Evolutionary conservation across 2,888 invertebrate genomes (phyloP).

Genomic region (Pollenia labialis): DNA sequence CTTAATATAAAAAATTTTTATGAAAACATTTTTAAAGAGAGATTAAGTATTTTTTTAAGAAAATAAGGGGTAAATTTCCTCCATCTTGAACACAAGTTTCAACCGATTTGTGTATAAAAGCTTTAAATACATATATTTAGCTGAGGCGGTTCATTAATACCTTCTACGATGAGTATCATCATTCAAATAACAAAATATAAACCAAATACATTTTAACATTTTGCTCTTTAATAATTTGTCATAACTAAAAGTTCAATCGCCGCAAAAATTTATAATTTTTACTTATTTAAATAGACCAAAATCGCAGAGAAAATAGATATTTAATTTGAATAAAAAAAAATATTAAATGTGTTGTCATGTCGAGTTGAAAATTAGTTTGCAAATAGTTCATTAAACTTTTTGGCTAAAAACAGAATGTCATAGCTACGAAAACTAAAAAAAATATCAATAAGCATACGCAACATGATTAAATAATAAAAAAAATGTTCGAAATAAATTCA

Average conservation of each 20-base stretch:
- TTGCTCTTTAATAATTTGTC: neutral
- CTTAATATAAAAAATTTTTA: too few relatives aligned
- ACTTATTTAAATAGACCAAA: slow-evolving; percentile 34
- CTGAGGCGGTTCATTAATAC: too few relatives aligned
- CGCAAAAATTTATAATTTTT: slow-evolving; percentile 11
- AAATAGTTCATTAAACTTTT: slow-evolving; percentile 68
- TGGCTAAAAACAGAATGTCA: slow-evolving; percentile 48
- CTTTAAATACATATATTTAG: too few relatives aligned
- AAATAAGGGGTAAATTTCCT: too few relatives aligned
- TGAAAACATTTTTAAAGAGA: too few relatives aligned
- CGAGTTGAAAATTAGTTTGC: slow-evolving; percentile 65
- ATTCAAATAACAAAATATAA: too few relatives aligned
- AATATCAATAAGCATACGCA: slow-evolving; percentile 41
- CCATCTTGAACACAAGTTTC: too few relatives aligned
- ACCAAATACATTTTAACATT: neutral
- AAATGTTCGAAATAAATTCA: neutral
- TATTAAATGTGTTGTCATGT: neutral
- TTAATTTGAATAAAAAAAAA: neutral
- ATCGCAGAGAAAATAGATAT: slow-evolving; percentile 5
- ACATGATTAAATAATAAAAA: slow-evolving; percentile 57
- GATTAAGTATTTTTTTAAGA: too few relatives aligned
- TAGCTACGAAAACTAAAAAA: slow-evolving; percentile 42
- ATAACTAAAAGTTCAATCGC: slow-evolving; percentile 27
- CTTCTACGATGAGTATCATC: too few relatives aligned
- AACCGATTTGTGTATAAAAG: too few relatives aligned